Evolutionary conservation across 2,888 invertebrate species (phyloP).

Genomic region (Watsonalla cultraria): DNA sequence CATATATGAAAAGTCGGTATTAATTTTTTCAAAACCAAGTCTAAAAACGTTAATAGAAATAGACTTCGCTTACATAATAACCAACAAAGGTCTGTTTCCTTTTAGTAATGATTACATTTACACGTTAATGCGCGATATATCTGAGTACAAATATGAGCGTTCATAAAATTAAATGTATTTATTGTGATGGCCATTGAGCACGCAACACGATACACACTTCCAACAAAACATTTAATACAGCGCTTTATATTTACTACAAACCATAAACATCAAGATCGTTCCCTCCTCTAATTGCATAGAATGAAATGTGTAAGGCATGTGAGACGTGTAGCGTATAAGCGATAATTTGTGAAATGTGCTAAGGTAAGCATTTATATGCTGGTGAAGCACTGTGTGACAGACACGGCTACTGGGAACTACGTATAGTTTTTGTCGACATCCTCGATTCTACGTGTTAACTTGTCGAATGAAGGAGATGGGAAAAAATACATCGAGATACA

Average conservation of each 20-base stretch:
- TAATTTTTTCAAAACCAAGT: no score
- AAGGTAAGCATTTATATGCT: conserved; percentile 45
- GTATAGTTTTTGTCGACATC: conserved; percentile 50
- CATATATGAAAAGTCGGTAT: no score
- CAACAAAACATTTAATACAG: conserved; percentile 22
- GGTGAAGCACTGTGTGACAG: conserved; percentile 17
- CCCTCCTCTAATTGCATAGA: conserved; percentile 31
- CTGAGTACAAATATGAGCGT: conserved; percentile 28
- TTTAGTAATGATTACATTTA: conserved; percentile 46
- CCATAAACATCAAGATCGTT: conserved; percentile 33
- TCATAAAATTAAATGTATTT: conserved; percentile 40
- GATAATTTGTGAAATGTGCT: conserved; percentile 36
- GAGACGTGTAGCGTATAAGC: conserved; percentile 23
- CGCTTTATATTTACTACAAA: conserved; percentile 27
- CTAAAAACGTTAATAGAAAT: conserved; percentile 1
- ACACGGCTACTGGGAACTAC: conserved; percentile 32
- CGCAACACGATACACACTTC: conserved; percentile 24
- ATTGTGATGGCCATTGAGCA: conserved; percentile 35
- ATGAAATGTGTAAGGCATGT: conserved; percentile 24
- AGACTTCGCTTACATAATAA: conserved; percentile 35
- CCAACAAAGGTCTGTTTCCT: conserved; percentile 34
- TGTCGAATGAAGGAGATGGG: conserved; percentile 44
- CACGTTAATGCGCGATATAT: conserved; percentile 33
- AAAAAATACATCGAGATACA: conserved; percentile 40
- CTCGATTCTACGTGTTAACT: conserved; percentile 53